Base-by-base conservation (phyloP, 92 coral and sea anemone genomes). In the Palythoa grandis region DNA sequence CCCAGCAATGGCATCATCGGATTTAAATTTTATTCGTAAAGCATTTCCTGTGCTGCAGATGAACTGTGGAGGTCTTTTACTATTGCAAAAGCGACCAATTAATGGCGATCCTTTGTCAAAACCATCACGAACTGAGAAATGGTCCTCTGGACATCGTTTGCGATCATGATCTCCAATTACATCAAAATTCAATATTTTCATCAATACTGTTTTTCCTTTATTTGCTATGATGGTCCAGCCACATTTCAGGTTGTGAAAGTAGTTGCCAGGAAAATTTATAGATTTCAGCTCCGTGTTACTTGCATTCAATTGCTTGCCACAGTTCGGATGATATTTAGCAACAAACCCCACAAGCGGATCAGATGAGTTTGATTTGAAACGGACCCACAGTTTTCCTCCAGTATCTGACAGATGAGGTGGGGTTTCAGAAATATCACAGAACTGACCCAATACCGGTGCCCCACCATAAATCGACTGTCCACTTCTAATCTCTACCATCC, bases 231-330 rank as follows among this genome's bases (percentile, higher is more conserved):
- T 79, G 7, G 91, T 85, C 99, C 99, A 96, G 1, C 82, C 88
- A 75, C 98, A 96, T 47, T 89, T 92, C 8, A 91, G 92, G 47
- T 93, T 90, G 83, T 95, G 98, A 20, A 92, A 91, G 78, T 93
- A 96, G 16, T 89, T 89, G 7, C 86, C 84, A 3, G 94, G 95
- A 56, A 74, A 92, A 65, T 93, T 90, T 15, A 96, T 92, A 13
- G 94, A 84, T 48, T 39, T 86, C 29, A 95, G 43, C 50, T 88
- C 88, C 1, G 93, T 95, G 53, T 70, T 22, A 4, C 82, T 86
- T 43, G 93, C 85, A 14, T 80, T 91, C 48, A 94, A 86, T 25
- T 77, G 86, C 14, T 82, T 87, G 22, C 90, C 93, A 83, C 93
- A 93, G 65, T 88, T 89, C 63, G 93, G 93, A 38, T 90, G 92